phyloP scores from a whole-genome alignment of 2,888 invertebrate species.

The Drosophila buzzatii region DNA sequence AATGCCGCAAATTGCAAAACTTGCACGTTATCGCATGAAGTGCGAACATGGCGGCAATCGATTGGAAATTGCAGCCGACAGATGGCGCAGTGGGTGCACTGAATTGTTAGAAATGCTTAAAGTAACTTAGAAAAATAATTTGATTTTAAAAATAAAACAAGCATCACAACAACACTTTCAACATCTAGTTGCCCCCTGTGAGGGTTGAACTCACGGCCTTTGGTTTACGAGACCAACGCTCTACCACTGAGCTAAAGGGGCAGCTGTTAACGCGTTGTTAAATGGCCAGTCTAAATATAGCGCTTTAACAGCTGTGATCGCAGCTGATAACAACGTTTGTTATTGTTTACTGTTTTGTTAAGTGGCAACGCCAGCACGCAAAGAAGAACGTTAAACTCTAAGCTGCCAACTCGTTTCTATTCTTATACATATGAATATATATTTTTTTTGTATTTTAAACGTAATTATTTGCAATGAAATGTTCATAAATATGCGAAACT shows the following conservation, averaged over 20 bases:
- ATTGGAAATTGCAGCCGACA: slow-evolving; percentile 75
- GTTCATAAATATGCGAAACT: not conserved
- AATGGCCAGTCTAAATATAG: not conserved
- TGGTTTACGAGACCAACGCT: slow-evolving; percentile 78
- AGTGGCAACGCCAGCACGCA: slow-evolving; percentile 9
- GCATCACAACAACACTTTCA: no score
- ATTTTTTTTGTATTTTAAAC: not conserved
- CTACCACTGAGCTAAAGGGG: slow-evolving; percentile 77
- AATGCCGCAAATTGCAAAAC: slow-evolving; percentile 80
- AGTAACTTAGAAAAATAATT: slow-evolving; percentile 13
- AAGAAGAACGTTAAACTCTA: not conserved
- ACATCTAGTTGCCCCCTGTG: slow-evolving; percentile 60
- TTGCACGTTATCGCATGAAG: slow-evolving; percentile 77
- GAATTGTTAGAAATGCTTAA: slow-evolving; percentile 26
- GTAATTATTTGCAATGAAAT: not conserved
- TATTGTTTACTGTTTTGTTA: not conserved
- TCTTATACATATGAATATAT: not conserved
- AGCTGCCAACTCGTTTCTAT: not conserved
- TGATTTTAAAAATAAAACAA: slow-evolving; percentile 16
- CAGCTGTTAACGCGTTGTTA: slow-evolving; percentile 18
- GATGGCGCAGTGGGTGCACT: slow-evolving; percentile 37
- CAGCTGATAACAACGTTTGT: slow-evolving; percentile 28
- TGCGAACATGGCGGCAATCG: slow-evolving; percentile 79
- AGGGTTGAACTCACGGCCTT: slow-evolving; percentile 74
- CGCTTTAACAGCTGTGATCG: slow-evolving; percentile 42